phyloP scores from a whole-genome alignment of 2,888 invertebrate species.

The Blastobasis lacticolella region DNA sequence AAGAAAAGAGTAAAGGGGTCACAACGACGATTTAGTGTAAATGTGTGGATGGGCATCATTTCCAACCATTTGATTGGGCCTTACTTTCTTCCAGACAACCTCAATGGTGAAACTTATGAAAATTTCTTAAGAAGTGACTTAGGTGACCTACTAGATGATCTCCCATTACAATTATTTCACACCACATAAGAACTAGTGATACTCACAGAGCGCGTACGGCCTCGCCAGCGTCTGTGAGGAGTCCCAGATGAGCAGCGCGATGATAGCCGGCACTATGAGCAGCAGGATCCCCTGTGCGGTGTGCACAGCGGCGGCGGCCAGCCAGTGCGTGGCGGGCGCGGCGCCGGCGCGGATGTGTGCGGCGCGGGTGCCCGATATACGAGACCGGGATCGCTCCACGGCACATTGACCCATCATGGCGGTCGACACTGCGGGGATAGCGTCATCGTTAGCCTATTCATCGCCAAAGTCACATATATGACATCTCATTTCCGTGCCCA shows the following conservation, averaged over 20 bases:
- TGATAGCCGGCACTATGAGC: constrained; percentile 25
- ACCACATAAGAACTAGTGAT: not conserved
- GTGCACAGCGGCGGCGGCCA: constrained; percentile 75
- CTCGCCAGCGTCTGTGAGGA: constrained; percentile 33
- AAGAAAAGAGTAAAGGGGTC: too few species aligned
- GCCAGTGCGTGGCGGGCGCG: constrained; percentile 76
- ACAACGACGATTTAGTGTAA: too few species aligned
- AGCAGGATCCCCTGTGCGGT: constrained; percentile 32
- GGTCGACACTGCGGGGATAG: constrained; percentile 32
- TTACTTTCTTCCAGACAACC: too few species aligned
- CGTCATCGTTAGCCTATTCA: too few species aligned
- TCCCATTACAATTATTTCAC: too few species aligned
- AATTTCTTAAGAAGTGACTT: too few species aligned
- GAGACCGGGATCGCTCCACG: constrained; percentile 61
- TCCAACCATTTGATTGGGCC: too few species aligned
- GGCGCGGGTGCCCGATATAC: constrained; percentile 75
- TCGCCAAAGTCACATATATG: too few species aligned
- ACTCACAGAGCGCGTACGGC: constrained; percentile 33
- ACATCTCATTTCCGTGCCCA: too few species aligned
- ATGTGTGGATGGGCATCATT: too few species aligned
- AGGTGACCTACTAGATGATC: too few species aligned
- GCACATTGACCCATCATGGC: constrained; percentile 66
- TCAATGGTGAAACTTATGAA: too few species aligned
- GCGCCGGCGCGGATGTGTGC: constrained; percentile 81
- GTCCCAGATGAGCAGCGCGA: constrained; percentile 24